phyloP scores from a whole-genome alignment of 2,888 invertebrate species.

The Dioctria rufipes region DNA sequence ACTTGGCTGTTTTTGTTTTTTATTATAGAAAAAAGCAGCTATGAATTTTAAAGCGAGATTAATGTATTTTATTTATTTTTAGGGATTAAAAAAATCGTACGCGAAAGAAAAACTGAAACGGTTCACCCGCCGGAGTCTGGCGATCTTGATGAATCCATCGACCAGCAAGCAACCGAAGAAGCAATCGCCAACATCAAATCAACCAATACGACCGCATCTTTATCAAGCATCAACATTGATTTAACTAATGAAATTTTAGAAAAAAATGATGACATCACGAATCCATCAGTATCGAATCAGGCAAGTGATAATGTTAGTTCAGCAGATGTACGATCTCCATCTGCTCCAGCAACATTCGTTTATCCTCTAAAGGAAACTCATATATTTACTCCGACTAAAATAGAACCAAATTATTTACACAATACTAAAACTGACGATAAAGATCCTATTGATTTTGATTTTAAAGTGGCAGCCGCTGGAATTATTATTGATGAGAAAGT shows the following conservation, averaged over 20 bases:
- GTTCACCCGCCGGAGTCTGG: constrained; percentile 64
- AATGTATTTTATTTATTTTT: neutral
- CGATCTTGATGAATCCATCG: constrained; percentile 54
- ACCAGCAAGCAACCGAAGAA: constrained; percentile 46
- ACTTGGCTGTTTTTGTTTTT: constrained; percentile 36
- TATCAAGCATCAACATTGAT: constrained; percentile 56
- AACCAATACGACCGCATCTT: constrained; percentile 43
- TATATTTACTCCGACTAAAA: constrained; percentile 70
- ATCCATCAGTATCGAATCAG: neutral
- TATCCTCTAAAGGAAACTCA: constrained; percentile 71
- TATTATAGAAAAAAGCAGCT: neutral
- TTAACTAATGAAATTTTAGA: constrained; percentile 14
- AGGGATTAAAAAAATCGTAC: constrained; percentile 66
- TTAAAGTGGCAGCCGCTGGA: constrained; percentile 69
- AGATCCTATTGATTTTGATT: constrained; percentile 69
- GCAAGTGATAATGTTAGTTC: constrained; percentile 13
- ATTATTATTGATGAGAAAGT: constrained; percentile 71
- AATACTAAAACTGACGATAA: constrained; percentile 32
- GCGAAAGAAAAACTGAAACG: constrained; percentile 67
- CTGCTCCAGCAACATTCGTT: constrained; percentile 57
- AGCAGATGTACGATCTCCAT: neutral
- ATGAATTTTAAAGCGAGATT: too few species aligned
- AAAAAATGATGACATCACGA: too few species aligned
- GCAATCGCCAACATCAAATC: constrained; percentile 30
- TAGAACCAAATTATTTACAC: constrained; percentile 63